phyloP scores from a whole-genome alignment of 2,888 invertebrate species.

The Pterostichus niger region DNA sequence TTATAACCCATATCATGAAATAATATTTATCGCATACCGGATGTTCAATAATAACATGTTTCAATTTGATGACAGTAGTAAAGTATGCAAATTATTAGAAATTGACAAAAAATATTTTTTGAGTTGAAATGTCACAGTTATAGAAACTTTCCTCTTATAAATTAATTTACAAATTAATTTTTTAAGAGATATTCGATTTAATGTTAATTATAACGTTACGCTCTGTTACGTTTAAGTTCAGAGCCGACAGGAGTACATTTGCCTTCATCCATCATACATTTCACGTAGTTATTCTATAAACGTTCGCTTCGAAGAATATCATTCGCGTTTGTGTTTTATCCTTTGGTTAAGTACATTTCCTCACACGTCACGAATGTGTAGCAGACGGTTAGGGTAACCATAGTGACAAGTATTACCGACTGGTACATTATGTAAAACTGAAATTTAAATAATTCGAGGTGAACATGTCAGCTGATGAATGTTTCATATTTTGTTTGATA shows the following conservation, averaged over 20 bases:
- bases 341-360: conserved; percentile 83
- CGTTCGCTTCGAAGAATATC: conserved; percentile 83
- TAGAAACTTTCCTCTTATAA: too few species aligned
- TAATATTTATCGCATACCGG: too few species aligned
- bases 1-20: too few species aligned
- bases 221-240: conserved; percentile 79
- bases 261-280: conserved; percentile 83
- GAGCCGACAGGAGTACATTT: conserved; percentile 85
- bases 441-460: conserved; percentile 6
- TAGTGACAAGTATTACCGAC: not conserved
- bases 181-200: not conserved
- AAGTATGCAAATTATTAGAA: too few species aligned
- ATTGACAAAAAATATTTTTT: too few species aligned
- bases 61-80: too few species aligned
- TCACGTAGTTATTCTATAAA: conserved; percentile 83
- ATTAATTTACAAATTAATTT: not conserved
- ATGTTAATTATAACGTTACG: not conserved
- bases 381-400: not conserved
- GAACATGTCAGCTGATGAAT: not conserved
- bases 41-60: too few species aligned
- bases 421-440: not conserved
- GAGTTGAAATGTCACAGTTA: too few species aligned
- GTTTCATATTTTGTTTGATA: conserved; percentile 8
- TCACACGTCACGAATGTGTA: conserved; percentile 42
- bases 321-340: conserved; percentile 85